phyloP scores from a whole-genome alignment of 2,797 vertebrate species.

The Malacoraja senta region DNA sequence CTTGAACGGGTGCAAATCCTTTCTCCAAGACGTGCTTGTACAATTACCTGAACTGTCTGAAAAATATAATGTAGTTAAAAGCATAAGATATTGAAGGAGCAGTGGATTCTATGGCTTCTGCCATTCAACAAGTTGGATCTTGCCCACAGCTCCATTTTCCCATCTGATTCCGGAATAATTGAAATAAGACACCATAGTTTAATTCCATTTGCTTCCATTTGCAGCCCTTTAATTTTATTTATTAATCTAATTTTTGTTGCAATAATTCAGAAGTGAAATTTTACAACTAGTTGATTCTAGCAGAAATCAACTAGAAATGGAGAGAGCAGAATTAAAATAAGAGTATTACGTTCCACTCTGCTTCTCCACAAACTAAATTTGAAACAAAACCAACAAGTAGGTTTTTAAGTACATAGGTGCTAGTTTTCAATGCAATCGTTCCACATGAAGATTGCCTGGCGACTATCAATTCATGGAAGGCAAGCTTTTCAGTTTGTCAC shows the following conservation, averaged over 20 bases:
- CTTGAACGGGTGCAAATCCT: constrained; percentile 91
- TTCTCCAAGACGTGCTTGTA: constrained; percentile 93
- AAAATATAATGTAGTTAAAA: constrained; percentile 42
- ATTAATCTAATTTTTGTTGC: neutral
- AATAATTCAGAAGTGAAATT: neutral
- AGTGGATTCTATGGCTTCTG: no score
- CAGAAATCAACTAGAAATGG: neutral
- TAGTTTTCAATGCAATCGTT: neutral
- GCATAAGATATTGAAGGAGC: constrained; percentile 28
- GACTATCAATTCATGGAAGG: neutral
- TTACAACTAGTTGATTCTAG: neutral
- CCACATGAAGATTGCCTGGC: neutral
- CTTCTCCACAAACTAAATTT: neutral
- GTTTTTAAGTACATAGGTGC: neutral
- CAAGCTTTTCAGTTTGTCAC: neutral
- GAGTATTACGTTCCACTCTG: neutral
- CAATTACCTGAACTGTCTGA: constrained; percentile 95
- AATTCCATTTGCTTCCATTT: neutral
- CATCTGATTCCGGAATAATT: neutral
- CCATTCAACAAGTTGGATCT: no score
- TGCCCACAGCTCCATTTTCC: no score
- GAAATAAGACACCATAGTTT: neutral
- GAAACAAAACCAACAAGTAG: neutral
- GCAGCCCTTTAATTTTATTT: neutral
- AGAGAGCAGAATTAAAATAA: neutral